Evolutionary conservation across 2,888 invertebrate species (phyloP).

Genomic region (Norana najaformis): DNA sequence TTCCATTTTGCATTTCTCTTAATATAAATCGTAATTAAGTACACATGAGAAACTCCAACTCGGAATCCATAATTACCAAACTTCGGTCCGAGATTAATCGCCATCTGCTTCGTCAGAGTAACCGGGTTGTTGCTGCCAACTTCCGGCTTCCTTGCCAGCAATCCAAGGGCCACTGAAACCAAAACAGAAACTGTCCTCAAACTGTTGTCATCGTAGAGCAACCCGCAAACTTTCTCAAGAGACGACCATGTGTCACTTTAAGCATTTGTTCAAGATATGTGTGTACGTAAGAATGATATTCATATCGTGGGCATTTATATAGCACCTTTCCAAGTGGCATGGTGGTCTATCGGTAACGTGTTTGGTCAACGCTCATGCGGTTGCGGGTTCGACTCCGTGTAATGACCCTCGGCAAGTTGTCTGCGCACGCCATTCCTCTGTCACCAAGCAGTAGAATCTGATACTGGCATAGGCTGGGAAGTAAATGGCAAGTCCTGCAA

Average conservation of each 20-base stretch:
- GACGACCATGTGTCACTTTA: background rate
- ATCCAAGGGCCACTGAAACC: background rate
- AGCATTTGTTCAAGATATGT: background rate
- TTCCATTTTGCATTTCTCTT: too few species aligned
- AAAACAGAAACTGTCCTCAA: background rate
- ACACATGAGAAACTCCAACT: background rate
- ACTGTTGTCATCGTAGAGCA: background rate
- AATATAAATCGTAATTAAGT: too few species aligned
- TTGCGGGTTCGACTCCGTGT: too few species aligned
- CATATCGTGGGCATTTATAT: too few species aligned
- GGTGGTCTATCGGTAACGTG: too few species aligned
- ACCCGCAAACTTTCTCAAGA: background rate
- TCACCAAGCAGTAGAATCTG: too few species aligned
- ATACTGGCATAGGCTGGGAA: too few species aligned
- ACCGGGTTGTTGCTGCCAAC: background rate
- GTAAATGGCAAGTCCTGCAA: too few species aligned
- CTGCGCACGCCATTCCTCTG: too few species aligned
- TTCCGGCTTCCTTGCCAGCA: background rate
- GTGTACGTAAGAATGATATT: background rate
- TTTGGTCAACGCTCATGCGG: too few species aligned
- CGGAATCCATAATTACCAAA: conserved; percentile 30
- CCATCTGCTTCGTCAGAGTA: background rate
- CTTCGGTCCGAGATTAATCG: conserved; percentile 30
- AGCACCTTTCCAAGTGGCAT: too few species aligned
- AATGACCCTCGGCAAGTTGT: too few species aligned